These are phyloP conservation scores for Tethya wilhelma DNA, from an alignment of 37 sponge, comb jelly and placozoan species.

Conservation along the genomic window DNA sequence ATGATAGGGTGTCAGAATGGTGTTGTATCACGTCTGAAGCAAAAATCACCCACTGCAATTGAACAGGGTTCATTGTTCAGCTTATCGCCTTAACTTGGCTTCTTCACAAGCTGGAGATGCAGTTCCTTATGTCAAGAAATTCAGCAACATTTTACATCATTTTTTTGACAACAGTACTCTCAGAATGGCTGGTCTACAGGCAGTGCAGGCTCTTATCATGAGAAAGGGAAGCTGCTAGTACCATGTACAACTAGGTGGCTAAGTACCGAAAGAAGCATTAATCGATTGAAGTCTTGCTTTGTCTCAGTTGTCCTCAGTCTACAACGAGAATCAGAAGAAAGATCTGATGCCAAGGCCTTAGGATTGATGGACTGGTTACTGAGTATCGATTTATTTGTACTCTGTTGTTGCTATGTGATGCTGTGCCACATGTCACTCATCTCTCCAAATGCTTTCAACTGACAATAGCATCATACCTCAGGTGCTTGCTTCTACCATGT, in stretches of 20 bases:
- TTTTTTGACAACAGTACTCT: constrained; percentile 62
- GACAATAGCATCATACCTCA: background rate
- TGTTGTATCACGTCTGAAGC: constrained; percentile 52
- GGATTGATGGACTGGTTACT: constrained; percentile 19
- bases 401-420: constrained; percentile 37
- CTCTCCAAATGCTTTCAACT: constrained; percentile 37
- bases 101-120: constrained; percentile 42
- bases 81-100: constrained; percentile 47
- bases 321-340: constrained; percentile 26
- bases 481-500: constrained; percentile 14
- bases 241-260: constrained; percentile 59
- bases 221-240: constrained; percentile 29
- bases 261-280: constrained; percentile 34
- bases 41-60: constrained; percentile 20
- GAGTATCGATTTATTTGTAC: constrained; percentile 52
- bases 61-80: constrained; percentile 59
- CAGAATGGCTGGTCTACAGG: constrained; percentile 46
- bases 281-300: constrained; percentile 11
- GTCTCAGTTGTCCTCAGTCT: constrained; percentile 40
- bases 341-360: constrained; percentile 42
- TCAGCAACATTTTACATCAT: constrained; percentile 45
- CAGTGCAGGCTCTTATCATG: constrained; percentile 37
- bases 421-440: constrained; percentile 32
- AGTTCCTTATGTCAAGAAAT: too few species aligned
- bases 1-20: constrained; percentile 56